Conservation (phyloP, 2,888 invertebrate species). For the Phrixothrix hirtus region DNA sequence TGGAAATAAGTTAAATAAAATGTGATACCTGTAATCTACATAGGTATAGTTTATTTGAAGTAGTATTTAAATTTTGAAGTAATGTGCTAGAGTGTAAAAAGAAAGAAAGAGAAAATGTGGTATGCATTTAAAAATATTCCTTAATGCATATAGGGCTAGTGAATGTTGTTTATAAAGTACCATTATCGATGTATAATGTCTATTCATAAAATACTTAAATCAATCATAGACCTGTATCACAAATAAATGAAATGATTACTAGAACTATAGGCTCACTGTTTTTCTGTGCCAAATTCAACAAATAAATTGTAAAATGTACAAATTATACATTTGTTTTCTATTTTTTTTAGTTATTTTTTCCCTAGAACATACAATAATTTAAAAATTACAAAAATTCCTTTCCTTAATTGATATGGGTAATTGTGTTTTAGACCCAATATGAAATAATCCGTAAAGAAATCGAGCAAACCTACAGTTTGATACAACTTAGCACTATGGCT, state of each 20-base stretch:
- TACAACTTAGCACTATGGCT: too few relatives aligned
- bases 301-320: constrained; percentile 52
- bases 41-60: constrained; percentile 45
- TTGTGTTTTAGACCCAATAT: too few relatives aligned
- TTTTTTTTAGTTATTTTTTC: background rate
- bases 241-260: constrained; percentile 44
- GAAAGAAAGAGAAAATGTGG: constrained; percentile 31
- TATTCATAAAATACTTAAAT: constrained; percentile 37
- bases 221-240: constrained; percentile 45
- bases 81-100: constrained; percentile 26
- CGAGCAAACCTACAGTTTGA: too few relatives aligned
- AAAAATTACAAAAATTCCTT: too few relatives aligned
- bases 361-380: too few relatives aligned
- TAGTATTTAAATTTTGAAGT: constrained; percentile 36
- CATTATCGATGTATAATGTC: constrained; percentile 53
- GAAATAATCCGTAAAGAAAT: too few relatives aligned
- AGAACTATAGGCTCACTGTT: constrained; percentile 56
- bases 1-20: constrained; percentile 39
- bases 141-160: constrained; percentile 55
- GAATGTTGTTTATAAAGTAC: constrained; percentile 52
- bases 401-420: too few relatives aligned
- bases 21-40: constrained; percentile 49
- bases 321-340: constrained; percentile 32
- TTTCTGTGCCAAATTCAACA: constrained; percentile 57
- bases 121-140: constrained; percentile 54